phyloP scores from a whole-genome alignment of 2,797 vertebrate genomes.

The Enteromius paludinosus region DNA sequence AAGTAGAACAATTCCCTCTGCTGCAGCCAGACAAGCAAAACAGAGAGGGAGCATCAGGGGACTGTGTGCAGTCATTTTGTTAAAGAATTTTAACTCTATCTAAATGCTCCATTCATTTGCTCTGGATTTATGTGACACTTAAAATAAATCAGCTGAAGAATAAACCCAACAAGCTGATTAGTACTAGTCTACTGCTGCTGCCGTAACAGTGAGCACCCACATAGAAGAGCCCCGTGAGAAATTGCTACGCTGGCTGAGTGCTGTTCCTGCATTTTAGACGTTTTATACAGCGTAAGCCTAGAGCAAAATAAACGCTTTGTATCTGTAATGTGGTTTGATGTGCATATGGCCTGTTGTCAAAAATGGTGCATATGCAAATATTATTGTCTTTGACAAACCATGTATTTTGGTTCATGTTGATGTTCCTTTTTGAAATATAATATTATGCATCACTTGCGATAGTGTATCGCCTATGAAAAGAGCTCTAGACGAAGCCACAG shows the following conservation, averaged over 20 bases:
- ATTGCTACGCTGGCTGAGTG: slow-evolving; percentile 36
- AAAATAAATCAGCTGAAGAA: slow-evolving; percentile 75
- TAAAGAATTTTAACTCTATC: slow-evolving; percentile 76
- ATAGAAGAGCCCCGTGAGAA: slow-evolving; percentile 56
- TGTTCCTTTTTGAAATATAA: neutral
- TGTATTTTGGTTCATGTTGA: neutral
- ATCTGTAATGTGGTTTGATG: neutral
- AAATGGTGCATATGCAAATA: neutral
- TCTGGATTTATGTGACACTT: slow-evolving; percentile 70
- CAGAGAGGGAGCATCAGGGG: slow-evolving; percentile 62
- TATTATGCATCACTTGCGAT: neutral
- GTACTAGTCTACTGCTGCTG: slow-evolving; percentile 62
- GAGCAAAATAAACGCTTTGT: neutral
- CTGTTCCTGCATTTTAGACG: neutral
- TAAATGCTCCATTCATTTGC: slow-evolving; percentile 75
- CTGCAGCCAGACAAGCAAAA: slow-evolving; percentile 67
- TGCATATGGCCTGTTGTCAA: neutral
- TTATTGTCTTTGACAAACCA: neutral
- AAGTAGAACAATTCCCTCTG: slow-evolving; percentile 72
- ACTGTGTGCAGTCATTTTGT: slow-evolving; percentile 68
- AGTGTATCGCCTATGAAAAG: neutral
- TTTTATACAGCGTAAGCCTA: slow-evolving; percentile 23
- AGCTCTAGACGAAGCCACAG: neutral
- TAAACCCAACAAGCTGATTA: slow-evolving; percentile 70
- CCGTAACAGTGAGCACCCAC: slow-evolving; percentile 59